A percentile compares a stretch with the other conserved stretches of the same genome.
Evolutionary conservation across 2,888 invertebrate genomes (phyloP).

Genomic region (Julus scandinavius): DNA sequence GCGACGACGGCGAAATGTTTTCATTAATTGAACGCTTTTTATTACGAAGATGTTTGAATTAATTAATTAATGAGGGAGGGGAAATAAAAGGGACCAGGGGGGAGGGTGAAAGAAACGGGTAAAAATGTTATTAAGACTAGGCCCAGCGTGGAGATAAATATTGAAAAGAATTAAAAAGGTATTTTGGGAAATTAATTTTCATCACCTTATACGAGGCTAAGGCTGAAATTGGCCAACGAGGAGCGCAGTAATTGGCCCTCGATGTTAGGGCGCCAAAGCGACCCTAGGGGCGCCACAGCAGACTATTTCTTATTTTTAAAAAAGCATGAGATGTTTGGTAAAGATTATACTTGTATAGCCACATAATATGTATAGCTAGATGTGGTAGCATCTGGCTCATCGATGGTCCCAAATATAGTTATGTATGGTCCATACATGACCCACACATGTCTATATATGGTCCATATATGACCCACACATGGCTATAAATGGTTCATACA

Average conservation of each 20-base stretch:
- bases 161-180: slow-evolving; percentile 13
- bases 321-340: too few species aligned
- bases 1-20: slow-evolving; percentile 24
- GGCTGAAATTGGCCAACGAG: background rate
- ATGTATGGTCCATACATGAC: too few species aligned
- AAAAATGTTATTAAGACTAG: background rate
- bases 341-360: too few species aligned
- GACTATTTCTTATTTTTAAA: too few species aligned
- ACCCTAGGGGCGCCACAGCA: too few species aligned
- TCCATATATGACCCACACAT: too few species aligned
- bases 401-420: too few species aligned
- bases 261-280: background rate
- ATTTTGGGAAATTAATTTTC: slow-evolving; percentile 34
- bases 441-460: too few species aligned
- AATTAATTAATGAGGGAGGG: slow-evolving; percentile 37
- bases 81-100: background rate
- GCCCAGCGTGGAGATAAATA: background rate
- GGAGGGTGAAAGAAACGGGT: background rate
- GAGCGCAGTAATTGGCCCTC: background rate
- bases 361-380: too few species aligned
- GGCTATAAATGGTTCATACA: too few species aligned
- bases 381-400: too few species aligned
- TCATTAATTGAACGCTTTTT: slow-evolving; percentile 22
- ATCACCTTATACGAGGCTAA: background rate
- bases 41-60: slow-evolving; percentile 3